Base-by-base conservation (phyloP, 2,888 invertebrate genomes). In the Omphaloscelis lunosa region DNA sequence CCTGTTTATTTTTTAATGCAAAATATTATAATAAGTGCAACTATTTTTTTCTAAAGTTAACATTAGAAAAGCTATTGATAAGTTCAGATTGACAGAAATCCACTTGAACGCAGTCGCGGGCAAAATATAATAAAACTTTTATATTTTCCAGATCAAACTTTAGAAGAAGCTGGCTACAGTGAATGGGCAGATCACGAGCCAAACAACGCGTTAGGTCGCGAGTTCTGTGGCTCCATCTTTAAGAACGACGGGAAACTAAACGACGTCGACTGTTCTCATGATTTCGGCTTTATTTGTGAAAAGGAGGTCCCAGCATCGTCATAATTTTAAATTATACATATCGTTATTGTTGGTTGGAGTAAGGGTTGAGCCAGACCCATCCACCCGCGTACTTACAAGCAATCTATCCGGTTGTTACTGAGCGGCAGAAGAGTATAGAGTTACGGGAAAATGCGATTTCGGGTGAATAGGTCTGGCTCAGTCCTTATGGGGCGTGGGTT, bases 151-250 rank as follows among this genome's bases (percentile, higher is more conserved):
- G 95, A 95, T 68, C 90, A 95, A 88, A 95, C 95, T 0, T 85
- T 95, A 23, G 89, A 93, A 39, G 90, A 94, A 66, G 94, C 95
- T 0, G 95, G 95, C 0, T 95, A 85, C 90, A 85, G 75, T 27
- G 77, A 80, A 12, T 95, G 95, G 95, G 85, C 93, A 0, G 86
- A 85, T 0, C 89, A 92, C 41, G 95, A 95, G 65, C 95, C 95
- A 0, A 95, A 95, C 86, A 95, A 95, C 79, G 68, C 80, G 0
- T 4, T 41, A 0, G 27, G 41, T 0, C 84, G 83, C 0, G 95
- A 95, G 63, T 89, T 91, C 79, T 95, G 95, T 71, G 95, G 95
- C 3, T 87, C 91, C 0, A 77, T 95, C 34, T 94, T 93, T 79
- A 88, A 76, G 11, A 91, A 89, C 79, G 86, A 94, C 29, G 95